Base-by-base conservation (phyloP, 2,888 invertebrate species). In the Busseola fusca region DNA sequence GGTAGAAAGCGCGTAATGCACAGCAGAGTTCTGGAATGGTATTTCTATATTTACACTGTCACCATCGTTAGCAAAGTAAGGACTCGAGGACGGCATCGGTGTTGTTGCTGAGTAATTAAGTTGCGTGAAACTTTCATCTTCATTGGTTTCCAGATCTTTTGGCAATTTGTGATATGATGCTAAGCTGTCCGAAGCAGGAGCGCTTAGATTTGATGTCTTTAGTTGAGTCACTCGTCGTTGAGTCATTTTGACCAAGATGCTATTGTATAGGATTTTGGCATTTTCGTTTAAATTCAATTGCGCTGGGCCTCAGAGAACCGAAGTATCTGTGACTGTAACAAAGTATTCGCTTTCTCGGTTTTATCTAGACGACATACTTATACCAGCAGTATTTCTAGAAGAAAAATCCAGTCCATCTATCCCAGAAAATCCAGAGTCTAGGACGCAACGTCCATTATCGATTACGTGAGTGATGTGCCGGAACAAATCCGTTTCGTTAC, bases 401-500 rank as follows among this genome's bases (percentile, higher is more conserved):
- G 67, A 68, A 64, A 72, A 76, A 76, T 72, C 42, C 10, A 60
- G 40, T 34, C 60, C n/a, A 74, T 82, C 66, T 59, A 48, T 67
- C 59, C n/a, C 59, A 71, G 56, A 80, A 74, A 78, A 74, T 40
- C 60, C 62, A n/a, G 52, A 75, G 65, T 76, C 69, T 83, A 83
- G 70, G 68, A 77, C 72, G 77, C 67, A 75, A 72, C 71, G 72
- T 74, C 78, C 78, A 77, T 76, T 80, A 82, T 82, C 82, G 84
- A 84, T 84, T 82, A 82, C 65, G 76, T 84, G 76, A 86, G 72
- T 82, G 78, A 85, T 82, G 84, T 81, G 73, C 72, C 76, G 82
- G 79, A 84, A 85, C 81, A 81, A 84, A 86, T 82, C 74, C 86
- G 79, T 79, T 81, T 76, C 79, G 85, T 75, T 75, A 72, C 78